A percentile compares a stretch with the other conserved stretches of the same genome.
These are phyloP conservation scores for Octopus sinensis DNA, from an alignment of 1,140 invertebrate species.

Conservation along the genomic window DNA sequence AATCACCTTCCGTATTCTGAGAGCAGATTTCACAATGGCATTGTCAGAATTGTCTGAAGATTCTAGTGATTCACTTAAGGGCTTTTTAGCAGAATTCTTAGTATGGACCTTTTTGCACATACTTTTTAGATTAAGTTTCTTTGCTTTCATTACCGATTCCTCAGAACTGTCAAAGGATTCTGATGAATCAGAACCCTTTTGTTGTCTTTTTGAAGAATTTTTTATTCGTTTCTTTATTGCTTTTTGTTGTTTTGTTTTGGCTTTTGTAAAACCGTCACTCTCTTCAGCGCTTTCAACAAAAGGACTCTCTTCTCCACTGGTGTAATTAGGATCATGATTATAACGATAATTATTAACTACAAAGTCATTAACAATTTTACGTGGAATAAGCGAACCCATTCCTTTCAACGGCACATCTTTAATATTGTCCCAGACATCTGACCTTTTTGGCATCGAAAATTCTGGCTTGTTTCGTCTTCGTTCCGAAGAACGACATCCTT, in stretches of 20 bases:
- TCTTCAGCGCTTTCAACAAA: conserved; percentile 1
- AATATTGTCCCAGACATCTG: conserved; percentile 5
- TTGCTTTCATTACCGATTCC: not conserved
- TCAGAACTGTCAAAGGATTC: not conserved
- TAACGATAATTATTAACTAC: not conserved
- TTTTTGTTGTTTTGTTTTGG: not conserved
- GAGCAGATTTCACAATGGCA: not conserved
- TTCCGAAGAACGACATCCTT: not conserved
- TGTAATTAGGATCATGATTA: not conserved
- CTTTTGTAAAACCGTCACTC: not conserved
- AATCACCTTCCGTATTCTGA: too few relatives aligned
- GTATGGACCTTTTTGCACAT: not conserved
- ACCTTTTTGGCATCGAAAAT: not conserved
- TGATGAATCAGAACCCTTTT: not conserved
- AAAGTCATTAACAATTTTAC: conserved; percentile 3
- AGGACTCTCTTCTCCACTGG: not conserved
- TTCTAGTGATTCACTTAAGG: not conserved
- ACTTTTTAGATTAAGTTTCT: not conserved
- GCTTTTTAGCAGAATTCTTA: not conserved
- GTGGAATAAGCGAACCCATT: not conserved
- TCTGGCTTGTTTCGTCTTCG: not conserved
- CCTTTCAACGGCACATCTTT: not conserved
- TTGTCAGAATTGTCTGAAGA: not conserved
- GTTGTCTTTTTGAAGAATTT: not conserved
- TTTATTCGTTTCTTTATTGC: not conserved